phyloP scores from a whole-genome alignment of 2,888 invertebrate species.

The Dicycla oo region DNA sequence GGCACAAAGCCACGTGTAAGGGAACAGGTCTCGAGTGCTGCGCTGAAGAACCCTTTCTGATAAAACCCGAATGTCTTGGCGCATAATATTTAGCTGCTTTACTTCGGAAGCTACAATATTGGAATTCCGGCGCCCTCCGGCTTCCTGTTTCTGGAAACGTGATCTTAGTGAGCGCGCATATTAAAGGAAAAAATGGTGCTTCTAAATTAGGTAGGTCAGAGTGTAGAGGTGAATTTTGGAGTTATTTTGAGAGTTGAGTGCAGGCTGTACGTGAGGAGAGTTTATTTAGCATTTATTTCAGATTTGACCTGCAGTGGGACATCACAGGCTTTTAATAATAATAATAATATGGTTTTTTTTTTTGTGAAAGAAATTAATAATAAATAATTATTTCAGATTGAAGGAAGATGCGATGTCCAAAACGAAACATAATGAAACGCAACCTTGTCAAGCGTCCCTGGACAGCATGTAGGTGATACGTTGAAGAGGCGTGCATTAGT shows the following conservation, averaged over 20 bases:
- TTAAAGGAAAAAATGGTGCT: constrained; percentile 5
- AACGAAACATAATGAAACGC: neutral
- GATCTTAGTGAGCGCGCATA: constrained; percentile 31
- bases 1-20: constrained; percentile 45
- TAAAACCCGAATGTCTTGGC: constrained; percentile 43
- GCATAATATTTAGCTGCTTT: constrained; percentile 64
- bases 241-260: neutral
- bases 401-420: neutral
- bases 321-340: too few relatives aligned
- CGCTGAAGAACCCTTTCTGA: constrained; percentile 58
- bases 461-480: neutral
- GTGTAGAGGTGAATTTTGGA: neutral
- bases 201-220: neutral
- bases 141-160: constrained; percentile 37
- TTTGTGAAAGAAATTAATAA: too few relatives aligned
- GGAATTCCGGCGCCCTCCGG: constrained; percentile 50
- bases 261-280: neutral
- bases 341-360: too few relatives aligned
- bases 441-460: neutral
- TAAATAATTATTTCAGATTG: neutral
- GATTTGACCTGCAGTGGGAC: too few relatives aligned
- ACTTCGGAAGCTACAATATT: constrained; percentile 52
- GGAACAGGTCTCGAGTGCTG: constrained; percentile 32
- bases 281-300: neutral
- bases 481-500: too few relatives aligned